Conservation (phyloP, 1,140 invertebrate species). For the Microplitis mediator region DNA sequence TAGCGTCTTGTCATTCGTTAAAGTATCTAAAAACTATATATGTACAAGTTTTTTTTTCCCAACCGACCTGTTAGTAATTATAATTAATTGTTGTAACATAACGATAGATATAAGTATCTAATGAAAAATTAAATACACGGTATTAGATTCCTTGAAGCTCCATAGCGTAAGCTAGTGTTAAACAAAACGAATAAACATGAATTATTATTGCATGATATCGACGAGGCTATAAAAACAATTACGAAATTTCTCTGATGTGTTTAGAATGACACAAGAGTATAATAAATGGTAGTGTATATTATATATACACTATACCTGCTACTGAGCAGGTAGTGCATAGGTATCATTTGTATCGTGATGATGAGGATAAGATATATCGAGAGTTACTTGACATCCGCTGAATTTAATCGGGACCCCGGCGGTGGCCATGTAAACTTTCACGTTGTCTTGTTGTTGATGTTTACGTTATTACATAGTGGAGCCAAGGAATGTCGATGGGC, state of each 20-base stretch:
- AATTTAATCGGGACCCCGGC: conserved; percentile 12
- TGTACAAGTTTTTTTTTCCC: too few species aligned
- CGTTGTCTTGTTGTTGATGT: conserved; percentile 6
- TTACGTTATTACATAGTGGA: conserved; percentile 11
- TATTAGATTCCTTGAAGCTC: neutral
- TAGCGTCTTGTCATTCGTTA: too few species aligned
- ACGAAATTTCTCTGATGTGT: conserved; percentile 5
- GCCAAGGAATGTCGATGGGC: conserved; percentile 2
- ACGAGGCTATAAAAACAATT: conserved; percentile 11
- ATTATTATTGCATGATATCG: conserved; percentile 21
- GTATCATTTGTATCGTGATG: neutral
- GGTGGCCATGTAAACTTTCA: conserved; percentile 1
- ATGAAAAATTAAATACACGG: neutral
- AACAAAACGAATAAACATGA: conserved; percentile 17
- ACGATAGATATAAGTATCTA: neutral
- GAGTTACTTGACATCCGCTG: conserved; percentile 5
- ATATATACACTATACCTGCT: neutral
- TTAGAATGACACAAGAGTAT: conserved; percentile 6
- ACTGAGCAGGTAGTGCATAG: neutral
- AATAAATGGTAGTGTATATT: neutral
- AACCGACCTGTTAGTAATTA: too few species aligned
- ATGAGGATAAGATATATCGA: neutral
- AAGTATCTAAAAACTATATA: too few species aligned
- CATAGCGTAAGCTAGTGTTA: neutral
- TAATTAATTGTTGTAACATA: too few species aligned